Evolutionary conservation across 2,113 vertebrate genomes (phyloP).

Genomic region (Malurus melanocephalus): DNA sequence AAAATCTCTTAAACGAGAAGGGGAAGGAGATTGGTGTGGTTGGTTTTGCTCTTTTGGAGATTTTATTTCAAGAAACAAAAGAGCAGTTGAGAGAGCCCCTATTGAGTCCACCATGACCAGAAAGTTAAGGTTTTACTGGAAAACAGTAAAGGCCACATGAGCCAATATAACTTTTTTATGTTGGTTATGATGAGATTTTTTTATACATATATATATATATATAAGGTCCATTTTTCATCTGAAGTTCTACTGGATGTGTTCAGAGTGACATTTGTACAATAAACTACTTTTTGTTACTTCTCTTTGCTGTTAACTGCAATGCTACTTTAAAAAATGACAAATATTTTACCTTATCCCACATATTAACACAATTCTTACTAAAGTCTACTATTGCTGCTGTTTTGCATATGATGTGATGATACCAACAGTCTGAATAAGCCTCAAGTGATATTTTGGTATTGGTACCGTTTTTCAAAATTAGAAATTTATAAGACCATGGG

Average conservation of each 20-base stretch:
- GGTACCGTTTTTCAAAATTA: neutral
- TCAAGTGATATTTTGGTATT: neutral
- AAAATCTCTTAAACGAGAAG: neutral
- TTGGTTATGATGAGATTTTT: neutral
- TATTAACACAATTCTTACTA: neutral
- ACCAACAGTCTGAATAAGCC: neutral
- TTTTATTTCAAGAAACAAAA: neutral
- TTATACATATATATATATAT: neutral
- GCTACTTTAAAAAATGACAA: neutral
- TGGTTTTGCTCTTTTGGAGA: neutral
- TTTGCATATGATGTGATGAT: neutral
- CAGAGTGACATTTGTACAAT: neutral
- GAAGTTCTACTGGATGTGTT: neutral
- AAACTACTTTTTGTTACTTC: neutral
- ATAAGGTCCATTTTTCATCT: neutral
- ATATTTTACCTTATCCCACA: neutral
- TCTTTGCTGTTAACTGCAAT: neutral
- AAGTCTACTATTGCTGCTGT: neutral
- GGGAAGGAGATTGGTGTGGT: neutral
- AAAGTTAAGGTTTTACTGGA: neutral
- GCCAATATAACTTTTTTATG: neutral
- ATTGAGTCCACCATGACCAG: neutral
- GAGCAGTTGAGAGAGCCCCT: neutral
- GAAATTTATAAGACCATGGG: neutral
- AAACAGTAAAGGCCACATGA: neutral